Evolutionary conservation across 2,113 vertebrate species (phyloP), one percentile per base, ranked within the genome.

Genomic region (Paradoxurus hermaphroditus): DNA sequence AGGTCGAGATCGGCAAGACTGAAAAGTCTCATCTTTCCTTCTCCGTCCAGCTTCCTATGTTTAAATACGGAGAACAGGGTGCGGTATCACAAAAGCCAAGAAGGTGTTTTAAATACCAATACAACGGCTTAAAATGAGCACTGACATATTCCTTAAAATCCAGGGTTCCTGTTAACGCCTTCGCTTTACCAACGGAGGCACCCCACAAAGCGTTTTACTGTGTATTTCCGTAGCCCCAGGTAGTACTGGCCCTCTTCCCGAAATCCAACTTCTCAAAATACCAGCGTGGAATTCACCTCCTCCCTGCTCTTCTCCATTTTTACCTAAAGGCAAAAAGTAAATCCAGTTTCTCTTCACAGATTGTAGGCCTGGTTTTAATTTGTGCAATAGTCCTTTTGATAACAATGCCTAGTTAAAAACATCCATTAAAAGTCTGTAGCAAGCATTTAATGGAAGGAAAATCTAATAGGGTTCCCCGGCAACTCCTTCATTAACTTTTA

Each of bases 401-500:
- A 98, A 99, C 98, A 98, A 98, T 79, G 97, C 96, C 98, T 98
- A 98, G 98, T 98, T 98, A 99, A 98, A 77, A 98, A 98, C 94
- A 98, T 95, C 97, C 98, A 98, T 99, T 98, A 98, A 97, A 99
- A 99, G 97, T 98, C 98, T 98, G 90, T 59, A 98, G 97, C 97
- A 98, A 96, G 97, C 98, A 98, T 97, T 99, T 98, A 99, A 98
- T 98, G 97, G 96, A 95, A 97, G 97, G 97, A 97, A 98, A 98
- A 98, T 97, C 98, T 98, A 99, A 98, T 98, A 98, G 97, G 97
- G 97, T 98, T 98, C 97, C 98, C 96, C 92, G 95, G 97, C 89
- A 98, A 97, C 98, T 97, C 98, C 98, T 98, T 97, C 98, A 98
- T 98, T 98, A 99, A 98, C 98, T 98, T 99, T 98, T 98, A 98